A percentile compares a stretch with the other conserved stretches of the same genome.
phyloP scores from a whole-genome alignment of 2,888 invertebrate species.

The Caenorhabditis virilis region DNA sequence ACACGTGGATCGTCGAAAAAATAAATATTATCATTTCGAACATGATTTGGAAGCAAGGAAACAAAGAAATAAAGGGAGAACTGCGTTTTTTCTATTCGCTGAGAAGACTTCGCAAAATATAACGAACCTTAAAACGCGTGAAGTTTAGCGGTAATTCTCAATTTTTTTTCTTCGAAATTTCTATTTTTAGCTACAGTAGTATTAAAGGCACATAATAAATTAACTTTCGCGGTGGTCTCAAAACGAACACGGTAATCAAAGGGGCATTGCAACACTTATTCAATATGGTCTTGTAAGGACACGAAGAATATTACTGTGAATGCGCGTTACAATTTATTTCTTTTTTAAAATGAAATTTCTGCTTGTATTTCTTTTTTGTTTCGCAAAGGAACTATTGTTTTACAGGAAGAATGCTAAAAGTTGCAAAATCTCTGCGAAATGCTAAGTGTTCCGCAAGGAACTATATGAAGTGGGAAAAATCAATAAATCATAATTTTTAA shows the following conservation, averaged over 20 bases:
- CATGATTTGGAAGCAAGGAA: neutral
- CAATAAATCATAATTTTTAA: neutral
- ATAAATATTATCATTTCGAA: neutral
- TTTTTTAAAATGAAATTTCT: neutral
- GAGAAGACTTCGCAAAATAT: too few species aligned
- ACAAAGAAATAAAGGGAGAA: neutral
- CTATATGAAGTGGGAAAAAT: slow-evolving; percentile 21
- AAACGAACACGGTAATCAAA: neutral
- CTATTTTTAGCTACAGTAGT: too few species aligned
- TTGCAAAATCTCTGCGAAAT: slow-evolving; percentile 14
- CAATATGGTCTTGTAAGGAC: slow-evolving; percentile 5
- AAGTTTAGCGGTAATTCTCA: too few species aligned
- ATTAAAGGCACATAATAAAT: too few species aligned
- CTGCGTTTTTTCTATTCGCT: too few species aligned
- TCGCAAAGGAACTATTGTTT: slow-evolving; percentile 1
- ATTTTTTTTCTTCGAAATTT: too few species aligned
- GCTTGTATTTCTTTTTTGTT: neutral
- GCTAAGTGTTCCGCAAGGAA: slow-evolving; percentile 22
- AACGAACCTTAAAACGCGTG: too few species aligned
- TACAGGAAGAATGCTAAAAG: slow-evolving; percentile 27
- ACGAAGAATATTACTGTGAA: slow-evolving; percentile 8
- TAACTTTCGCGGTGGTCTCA: too few species aligned
- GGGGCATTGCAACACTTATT: neutral
- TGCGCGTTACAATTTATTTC: slow-evolving; percentile 7
- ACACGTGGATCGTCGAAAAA: neutral